Evolutionary conservation across 2,113 vertebrate species (phyloP).

Genomic region (Laterallus jamaicensis): DNA sequence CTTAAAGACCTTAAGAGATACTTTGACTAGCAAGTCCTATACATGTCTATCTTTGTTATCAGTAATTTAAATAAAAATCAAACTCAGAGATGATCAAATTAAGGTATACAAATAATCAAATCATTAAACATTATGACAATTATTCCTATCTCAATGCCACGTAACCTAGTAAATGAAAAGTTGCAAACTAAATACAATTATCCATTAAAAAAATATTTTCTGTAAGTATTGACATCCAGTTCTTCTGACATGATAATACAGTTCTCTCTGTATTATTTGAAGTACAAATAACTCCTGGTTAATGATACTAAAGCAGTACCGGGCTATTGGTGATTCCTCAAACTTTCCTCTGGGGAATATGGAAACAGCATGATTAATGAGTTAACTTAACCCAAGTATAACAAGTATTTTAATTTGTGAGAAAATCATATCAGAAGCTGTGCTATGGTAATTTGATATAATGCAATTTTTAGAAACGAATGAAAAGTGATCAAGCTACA

Average conservation of each 20-base stretch:
- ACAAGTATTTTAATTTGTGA: conserved; percentile 71
- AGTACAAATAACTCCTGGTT: conserved; percentile 42
- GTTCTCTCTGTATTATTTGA: background rate
- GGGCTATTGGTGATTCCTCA: conserved; percentile 4
- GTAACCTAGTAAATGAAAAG: background rate
- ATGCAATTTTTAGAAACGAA: conserved; percentile 59
- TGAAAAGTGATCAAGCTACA: conserved; percentile 71
- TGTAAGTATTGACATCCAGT: background rate
- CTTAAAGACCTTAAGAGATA: background rate
- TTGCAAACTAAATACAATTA: conserved; percentile 19
- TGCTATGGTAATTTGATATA: conserved; percentile 54
- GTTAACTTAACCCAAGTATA: conserved; percentile 59
- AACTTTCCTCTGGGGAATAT: conserved; percentile 42
- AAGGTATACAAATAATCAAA: background rate
- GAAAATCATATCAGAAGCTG: conserved; percentile 53
- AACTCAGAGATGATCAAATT: background rate
- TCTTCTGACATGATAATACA: conserved; percentile 3
- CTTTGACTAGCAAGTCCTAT: background rate
- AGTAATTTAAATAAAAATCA: background rate
- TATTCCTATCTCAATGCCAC: background rate
- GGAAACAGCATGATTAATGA: conserved; percentile 58
- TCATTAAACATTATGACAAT: background rate
- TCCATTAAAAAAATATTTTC: conserved; percentile 16
- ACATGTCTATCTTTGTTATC: background rate
- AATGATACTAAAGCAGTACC: background rate